Evolutionary conservation across 2,888 invertebrate genomes (phyloP), one percentile per base, ranked within the genome.

Genomic region (Pyrgus malvae): DNA sequence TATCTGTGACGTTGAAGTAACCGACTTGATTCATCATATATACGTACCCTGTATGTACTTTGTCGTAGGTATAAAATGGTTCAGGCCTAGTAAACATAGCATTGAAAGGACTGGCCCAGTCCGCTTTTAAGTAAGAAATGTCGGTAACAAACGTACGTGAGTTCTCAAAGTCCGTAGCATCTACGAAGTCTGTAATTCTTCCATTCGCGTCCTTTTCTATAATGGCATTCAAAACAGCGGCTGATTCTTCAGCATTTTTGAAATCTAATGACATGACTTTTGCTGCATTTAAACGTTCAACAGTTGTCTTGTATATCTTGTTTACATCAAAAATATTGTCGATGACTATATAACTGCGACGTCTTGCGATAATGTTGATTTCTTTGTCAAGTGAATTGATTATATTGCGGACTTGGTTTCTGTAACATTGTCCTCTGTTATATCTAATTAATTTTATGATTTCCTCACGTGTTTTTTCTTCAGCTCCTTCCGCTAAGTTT

Each of bases 121-220:
- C 53, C 1, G 85, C 86, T 68, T 82, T 85, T 61, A 88, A 86
- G 53, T 76, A 83, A 38, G 87, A 54, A 5, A 80, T 80, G 46
- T 88, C 88, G 2, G 83, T 65, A 49, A 85, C 68, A 2, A 86
- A 61, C 1, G 83, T 38, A 0, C 63, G 57, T 1, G 75, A 70
- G 0, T 70, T 69, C 5, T 71, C 64, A 7, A 89, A 59, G 44
- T 88, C 87, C 2, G 55, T 61, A 0, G 84, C 62, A 0, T 71
- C 64, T 0, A 88, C 72, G 0, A 85, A 69, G 3, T 86, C 80
- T 1, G 80, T 75, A 1, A 88, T 79, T 2, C 70, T 68, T 17
- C 79, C 78, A 7, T 83, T 76, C 0, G 88, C 87, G 0, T 70
- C 70, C 40, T 55, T 55, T 29, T 64, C 75, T 0, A 87, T 80